Base-by-base conservation (phyloP, 2,888 invertebrate species). In the Mamestra brassicae region DNA sequence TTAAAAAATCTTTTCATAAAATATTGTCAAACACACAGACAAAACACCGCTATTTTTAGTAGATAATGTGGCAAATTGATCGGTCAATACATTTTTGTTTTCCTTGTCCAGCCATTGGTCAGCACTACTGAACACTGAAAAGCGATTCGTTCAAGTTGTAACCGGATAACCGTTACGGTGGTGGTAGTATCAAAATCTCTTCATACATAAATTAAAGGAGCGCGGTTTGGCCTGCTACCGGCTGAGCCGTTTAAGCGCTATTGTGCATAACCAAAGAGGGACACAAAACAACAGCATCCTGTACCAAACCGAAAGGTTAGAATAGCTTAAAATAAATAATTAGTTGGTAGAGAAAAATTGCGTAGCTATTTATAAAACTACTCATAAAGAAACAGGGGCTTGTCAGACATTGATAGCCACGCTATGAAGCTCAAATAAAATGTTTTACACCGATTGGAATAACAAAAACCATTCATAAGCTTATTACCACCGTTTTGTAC, bases 141-240 rank as follows among this genome's bases (percentile, higher is more conserved):
- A 85, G 85, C 74, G 71, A 84, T 87, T 89, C 87, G 85, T 90
- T 90, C 90, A 85, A 87, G 87, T 85, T 87, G 84, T 85, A 88
- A 88, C 87, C 71, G 81, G 79, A 84, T 86, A 84, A 77, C 69
- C 62, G 74, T 78, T 75, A 87, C 85, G 87, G 89, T 70, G 74
- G 74, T 55, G 66, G 68, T 73, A 70, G 90, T 92, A 94, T 94
- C 93, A 94, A 93, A 93, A 93, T 94, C 94, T 93, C 92, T 89
- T 92, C 93, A 93, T 94, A 92, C 93, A 94, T 94, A 95, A 95
- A 94, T 94, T 93, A 94, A 92, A 90, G 90, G 88, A 88, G 88
- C 89, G 91, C 78, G 91, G 92, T 91, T 90, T 89, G 87, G 88
- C 85, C 78, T 85, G 87, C 90, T 90, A 88, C 91, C 87, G 88